Base-by-base conservation (phyloP, 2,888 invertebrate genomes). In the Aleiodes testaceus region DNA sequence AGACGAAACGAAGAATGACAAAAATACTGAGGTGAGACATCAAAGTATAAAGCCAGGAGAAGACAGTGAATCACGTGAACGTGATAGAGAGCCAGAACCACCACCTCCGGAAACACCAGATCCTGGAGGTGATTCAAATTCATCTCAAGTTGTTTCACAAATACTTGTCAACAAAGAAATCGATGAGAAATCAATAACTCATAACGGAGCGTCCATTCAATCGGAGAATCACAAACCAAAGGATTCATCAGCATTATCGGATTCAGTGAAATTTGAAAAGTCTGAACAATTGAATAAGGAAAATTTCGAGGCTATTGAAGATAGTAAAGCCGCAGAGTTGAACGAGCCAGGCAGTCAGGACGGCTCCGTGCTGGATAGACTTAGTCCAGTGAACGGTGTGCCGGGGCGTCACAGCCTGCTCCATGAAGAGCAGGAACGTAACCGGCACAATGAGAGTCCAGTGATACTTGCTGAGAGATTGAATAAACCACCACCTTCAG, bases 291-390 rank as follows among this genome's bases (percentile, higher is more conserved):
- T 67, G 18, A 69, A 69, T 63, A 20, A 49, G 26, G 47, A 50
- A 26, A 45, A n/a, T 18, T 47, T 14, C 11, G 22, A 47, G 14
- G 47, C 6, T 26, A 50, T 69, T 69, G 63, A 70, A 69, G 67
- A 73, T 76, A 77, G 72, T 79, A 74, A 78, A 75, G 73, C 72
- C 73, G 64, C 47, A 44, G 84, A 83, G 77, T 79, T 84, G 78
- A 79, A 83, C 77, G 83, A 83, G 80, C 80, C 80, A 72, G 79
- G 81, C 73, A 81, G 81, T 82, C 82, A 81, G 78, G 82, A 84
- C 80, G 80, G 85, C 86, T 80, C 84, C 86, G 86, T 86, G 84
- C 86, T 87, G 86, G 87, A 86, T 84, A 87, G 87, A 84, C 84
- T 88, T 87, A 84, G 87, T 85, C 83, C 88, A 78, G 77, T 85